Base-by-base conservation (phyloP, 2,797 vertebrate genomes). In the Gambelia wislizenii region DNA sequence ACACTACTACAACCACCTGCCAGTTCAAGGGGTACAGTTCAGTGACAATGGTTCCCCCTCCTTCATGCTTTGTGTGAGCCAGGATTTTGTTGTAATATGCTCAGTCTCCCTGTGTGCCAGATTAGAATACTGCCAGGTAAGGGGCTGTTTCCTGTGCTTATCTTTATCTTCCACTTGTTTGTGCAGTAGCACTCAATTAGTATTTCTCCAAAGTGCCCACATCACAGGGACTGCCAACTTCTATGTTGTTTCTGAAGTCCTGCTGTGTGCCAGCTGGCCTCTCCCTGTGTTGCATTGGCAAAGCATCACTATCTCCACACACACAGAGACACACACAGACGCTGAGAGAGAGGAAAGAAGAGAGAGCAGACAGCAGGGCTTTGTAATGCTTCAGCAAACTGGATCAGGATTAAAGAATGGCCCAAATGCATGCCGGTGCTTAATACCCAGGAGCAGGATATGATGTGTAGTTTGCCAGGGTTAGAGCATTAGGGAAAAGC, bases 251-350 rank as follows among this genome's bases (percentile, higher is more conserved):
- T 76, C 70, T 78, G 39, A 49, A n/a, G 80, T 27, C 79, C 78
- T 70, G 52, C 86, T 83, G 78, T 49, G 76, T 67, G 82, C 91
- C 85, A 91, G 80, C 80, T 89, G 87, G 84, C 67, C 67, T 27
- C 30, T 82, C 49, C 70, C 39, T 44, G 52, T 18, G 20, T 27
- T 64, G 0, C 54, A 6, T 30, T 87, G 74, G 82, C 91, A 89
- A 2, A 59, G 18, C 33, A 18, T 22, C 14, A 25, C 22, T 25
- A 5, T 0, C 0, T 52, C 54, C 25, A 18, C 74, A 47, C 78
- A 13, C 7, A 27, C 22, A 12, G 10, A 20, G 1, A 20, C 42
- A 25, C 74, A 27, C 42, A 76, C 42, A 76, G 22, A 44, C 42
- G 1, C 22, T 27, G 42, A 7, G 64, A 67, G 30, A 67, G 22